phyloP scores from a whole-genome alignment of 1,140 invertebrate species.

The Oncopeltus fasciatus region DNA sequence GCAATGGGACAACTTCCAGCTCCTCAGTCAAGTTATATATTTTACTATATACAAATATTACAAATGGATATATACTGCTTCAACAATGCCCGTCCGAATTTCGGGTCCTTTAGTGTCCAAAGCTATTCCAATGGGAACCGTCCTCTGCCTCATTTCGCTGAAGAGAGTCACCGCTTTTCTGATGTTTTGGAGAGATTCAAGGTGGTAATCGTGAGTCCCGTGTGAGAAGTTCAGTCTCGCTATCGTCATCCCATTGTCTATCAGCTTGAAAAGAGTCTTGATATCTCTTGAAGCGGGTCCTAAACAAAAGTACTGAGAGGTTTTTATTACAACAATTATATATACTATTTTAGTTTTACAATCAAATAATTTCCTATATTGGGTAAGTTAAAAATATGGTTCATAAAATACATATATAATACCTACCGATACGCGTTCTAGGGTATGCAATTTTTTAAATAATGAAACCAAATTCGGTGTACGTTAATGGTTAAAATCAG shows the following conservation, averaged over 20 bases:
- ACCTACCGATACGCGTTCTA: no score
- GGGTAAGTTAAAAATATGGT: no score
- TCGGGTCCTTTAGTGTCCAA: conserved; percentile 95
- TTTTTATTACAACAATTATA: no score
- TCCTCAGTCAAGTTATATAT: background rate
- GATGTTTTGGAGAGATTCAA: conserved; percentile 61
- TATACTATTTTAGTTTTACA: no score
- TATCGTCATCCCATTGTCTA: conserved; percentile 94
- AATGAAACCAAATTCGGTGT: no score
- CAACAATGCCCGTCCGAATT: conserved; percentile 84
- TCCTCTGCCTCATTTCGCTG: conserved; percentile 31
- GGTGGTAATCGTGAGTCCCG: conserved; percentile 90
- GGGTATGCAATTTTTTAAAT: no score
- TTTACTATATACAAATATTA: background rate
- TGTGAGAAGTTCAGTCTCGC: conserved; percentile 96
- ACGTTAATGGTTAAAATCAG: no score
- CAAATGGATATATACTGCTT: conserved; percentile 47
- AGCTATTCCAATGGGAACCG: conserved; percentile 70
- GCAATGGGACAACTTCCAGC: background rate
- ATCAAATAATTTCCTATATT: no score
- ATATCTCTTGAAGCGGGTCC: conserved; percentile 76
- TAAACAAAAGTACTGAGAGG: no score
- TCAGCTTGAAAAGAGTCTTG: conserved; percentile 82
- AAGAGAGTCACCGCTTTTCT: conserved; percentile 46
- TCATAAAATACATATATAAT: no score